These are phyloP conservation scores for Platypus cylindrus DNA, from an alignment of 2,888 invertebrate genomes.

Conservation along the genomic window DNA sequence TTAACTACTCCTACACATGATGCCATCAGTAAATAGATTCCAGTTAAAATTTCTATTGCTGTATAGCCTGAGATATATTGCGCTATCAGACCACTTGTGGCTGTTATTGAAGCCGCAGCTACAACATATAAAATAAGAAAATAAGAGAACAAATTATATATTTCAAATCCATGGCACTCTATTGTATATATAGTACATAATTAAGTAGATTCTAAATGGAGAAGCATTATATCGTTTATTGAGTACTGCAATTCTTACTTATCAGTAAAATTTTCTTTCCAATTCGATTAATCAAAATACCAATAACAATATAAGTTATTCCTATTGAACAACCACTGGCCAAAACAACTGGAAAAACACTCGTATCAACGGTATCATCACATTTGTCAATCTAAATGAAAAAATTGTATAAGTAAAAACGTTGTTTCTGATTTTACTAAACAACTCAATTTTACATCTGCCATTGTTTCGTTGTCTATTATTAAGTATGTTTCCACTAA, in stretches of 20 bases:
- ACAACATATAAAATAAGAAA: constrained; percentile 8
- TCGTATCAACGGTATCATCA: constrained; percentile 27
- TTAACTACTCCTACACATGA: constrained; percentile 30
- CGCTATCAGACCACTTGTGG: constrained; percentile 27
- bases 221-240: no score
- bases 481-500: no score
- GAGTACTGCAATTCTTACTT: no score
- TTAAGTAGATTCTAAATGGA: no score
- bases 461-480: no score
- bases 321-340: constrained; percentile 25
- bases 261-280: constrained; percentile 42
- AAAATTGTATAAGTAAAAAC: constrained; percentile 1
- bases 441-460: not conserved
- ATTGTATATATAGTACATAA: no score
- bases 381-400: constrained; percentile 18
- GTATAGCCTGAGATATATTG: constrained; percentile 23
- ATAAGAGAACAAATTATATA: not conserved
- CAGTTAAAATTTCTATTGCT: constrained; percentile 24
- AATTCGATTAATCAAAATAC: constrained; percentile 33
- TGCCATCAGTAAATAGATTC: constrained; percentile 29
- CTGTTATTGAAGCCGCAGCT: constrained; percentile 22
- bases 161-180: no score
- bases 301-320: constrained; percentile 28
- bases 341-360: constrained; percentile 29
- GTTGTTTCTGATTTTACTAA: not conserved